Evolutionary conservation across 1,140 invertebrate genomes (phyloP), one percentile per base, ranked within the genome.

Genomic region (Liolophura sinensis): DNA sequence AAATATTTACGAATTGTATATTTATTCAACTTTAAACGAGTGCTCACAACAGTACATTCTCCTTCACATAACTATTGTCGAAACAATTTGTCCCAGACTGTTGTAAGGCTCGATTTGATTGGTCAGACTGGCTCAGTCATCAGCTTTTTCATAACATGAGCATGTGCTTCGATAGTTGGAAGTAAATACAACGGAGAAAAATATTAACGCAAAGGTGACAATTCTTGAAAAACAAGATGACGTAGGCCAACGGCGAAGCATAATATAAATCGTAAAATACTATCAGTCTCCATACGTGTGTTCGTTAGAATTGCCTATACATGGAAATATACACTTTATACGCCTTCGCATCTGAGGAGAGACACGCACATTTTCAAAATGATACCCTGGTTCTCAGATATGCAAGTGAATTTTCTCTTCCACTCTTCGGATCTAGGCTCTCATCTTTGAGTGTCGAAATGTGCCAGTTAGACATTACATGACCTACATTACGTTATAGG

Each of bases 81-180:
- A 70, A 73, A 72, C 73, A 69, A 74, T 77, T 75, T 77, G 72
- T 74, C 70, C 68, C 66, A 62, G 68, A 70, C 72, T 63, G 61
- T 67, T 70, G 50, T 58, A 71, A 67, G 60, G 60, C 55, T 58
- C 51, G 57, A 68, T 74, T 66, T 77, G 73, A 77, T 77, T 77
- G 75, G 75, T 68, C 71, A 62, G 69, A 60, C 65, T 62, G 66
- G 66, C 67, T 74, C 74, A 74, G 71, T 67, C 71, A 74, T 77
- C 69, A 60, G 65, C 31, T 40, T 40, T 64, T 55, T 31, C n/a
- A 16, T 20, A 63, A 11, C 24, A 55, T 6, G 18, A 55, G 51
- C 22, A 24, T 54, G 51, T 54, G 51, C 22, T n/a, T n/a, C 12
- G 51, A 54, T 4, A 3, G n/a, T 24, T 24, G 22, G n/a, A 24